Evolutionary conservation across 2,797 vertebrate genomes (phyloP), one percentile per base, ranked within the genome.

Genomic region (Lagocephalus sceleratus): DNA sequence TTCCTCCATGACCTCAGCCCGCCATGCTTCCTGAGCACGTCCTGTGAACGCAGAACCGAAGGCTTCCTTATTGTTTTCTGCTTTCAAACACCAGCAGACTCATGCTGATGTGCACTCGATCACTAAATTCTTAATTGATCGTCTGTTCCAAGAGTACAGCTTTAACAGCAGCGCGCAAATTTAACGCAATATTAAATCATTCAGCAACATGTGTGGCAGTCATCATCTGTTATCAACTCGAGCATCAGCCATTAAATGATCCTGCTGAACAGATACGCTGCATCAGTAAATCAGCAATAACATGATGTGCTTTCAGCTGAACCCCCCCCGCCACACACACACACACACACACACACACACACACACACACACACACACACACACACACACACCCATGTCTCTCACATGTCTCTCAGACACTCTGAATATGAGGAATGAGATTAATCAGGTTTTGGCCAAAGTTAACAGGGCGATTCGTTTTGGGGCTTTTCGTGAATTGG

Each of bases 11-110:
- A 74, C 67, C 46, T 55, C 47, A 72, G 58, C 63, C 60, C 16
- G 26, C 21, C 38, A 44, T n/a, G 35, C 47, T 54, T 56, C 69
- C 62, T 69, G 66, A 70, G 66, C 23, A 20, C 54, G 40, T 16
- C 57, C 59, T 69, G 49, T 73, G 49, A 65, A 73, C 70, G 38
- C 12, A 57, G 19, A 66, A 45, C 46, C 47, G 47, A 55, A 46
- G 49, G 47, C 68, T 76, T 71, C 44, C 61, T 54, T 65, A 41
- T 5, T 46, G 57, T 64, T 66, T 57, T 57, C 57, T 32, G 21
- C 47, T 5, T 39, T 17, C 26, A 60, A 64, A 76, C 35, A 22
- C 59, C 39, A 74, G 43, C 47, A 12, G 63, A 58, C 47, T 64
- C 9, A n/a, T 46, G 38, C 68, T 20, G 3, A n/a, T n/a, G n/a